Conservation (phyloP, 2,113 vertebrate genomes). For the Crotalus tigris region DNA sequence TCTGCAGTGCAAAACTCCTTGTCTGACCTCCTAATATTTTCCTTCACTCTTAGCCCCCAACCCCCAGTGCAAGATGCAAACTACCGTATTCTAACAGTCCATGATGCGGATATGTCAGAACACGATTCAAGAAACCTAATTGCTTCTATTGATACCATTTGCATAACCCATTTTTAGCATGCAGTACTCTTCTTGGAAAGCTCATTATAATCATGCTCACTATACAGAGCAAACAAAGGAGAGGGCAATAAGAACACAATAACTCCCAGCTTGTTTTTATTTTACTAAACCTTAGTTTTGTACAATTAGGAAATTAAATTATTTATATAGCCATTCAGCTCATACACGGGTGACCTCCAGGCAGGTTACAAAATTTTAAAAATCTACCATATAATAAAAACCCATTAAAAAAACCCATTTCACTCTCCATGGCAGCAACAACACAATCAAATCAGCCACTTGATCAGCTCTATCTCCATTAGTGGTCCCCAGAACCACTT, state of each 20-base stretch:
- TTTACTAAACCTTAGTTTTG: background rate
- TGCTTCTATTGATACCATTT: background rate
- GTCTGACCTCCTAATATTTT: background rate
- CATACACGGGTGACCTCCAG: background rate
- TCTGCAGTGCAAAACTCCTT: background rate
- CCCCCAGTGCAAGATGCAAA: background rate
- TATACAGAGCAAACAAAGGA: background rate
- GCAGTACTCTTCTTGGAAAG: background rate
- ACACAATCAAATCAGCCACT: background rate
- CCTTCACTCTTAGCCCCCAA: background rate
- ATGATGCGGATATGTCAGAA: background rate
- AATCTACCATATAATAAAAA: background rate
- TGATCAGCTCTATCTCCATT: background rate
- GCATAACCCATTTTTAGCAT: background rate
- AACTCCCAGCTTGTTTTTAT: background rate
- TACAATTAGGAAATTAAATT: background rate
- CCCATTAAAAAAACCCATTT: background rate
- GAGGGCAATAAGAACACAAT: background rate
- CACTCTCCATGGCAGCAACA: background rate
- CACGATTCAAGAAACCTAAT: background rate
- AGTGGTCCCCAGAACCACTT: background rate
- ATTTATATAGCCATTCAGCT: background rate
- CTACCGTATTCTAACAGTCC: background rate
- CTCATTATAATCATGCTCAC: background rate
- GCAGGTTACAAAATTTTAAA: background rate